Conservation (phyloP, 1,140 invertebrate genomes). For the Theocolax elegans region DNA sequence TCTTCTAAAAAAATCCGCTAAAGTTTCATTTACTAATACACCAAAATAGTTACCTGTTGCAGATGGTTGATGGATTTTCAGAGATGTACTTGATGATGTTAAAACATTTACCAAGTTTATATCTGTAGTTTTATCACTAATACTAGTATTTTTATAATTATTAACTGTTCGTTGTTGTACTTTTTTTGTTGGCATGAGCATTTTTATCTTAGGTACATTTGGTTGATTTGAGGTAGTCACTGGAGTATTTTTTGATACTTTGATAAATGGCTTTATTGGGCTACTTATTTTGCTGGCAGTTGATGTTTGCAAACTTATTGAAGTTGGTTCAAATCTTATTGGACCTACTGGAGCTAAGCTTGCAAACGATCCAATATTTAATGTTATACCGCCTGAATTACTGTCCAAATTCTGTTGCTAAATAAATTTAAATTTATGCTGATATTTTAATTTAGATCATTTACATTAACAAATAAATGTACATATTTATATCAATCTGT, state of each 20-base stretch:
- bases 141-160: constrained; percentile 52
- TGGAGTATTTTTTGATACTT: constrained; percentile 51
- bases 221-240: constrained; percentile 42
- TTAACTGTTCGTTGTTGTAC: constrained; percentile 49
- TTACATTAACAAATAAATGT: neutral
- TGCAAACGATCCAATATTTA: constrained; percentile 67
- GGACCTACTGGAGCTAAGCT: constrained; percentile 64
- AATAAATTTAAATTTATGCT: too few relatives aligned
- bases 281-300: constrained; percentile 25
- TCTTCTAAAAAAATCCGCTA: neutral
- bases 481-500: neutral
- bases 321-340: constrained; percentile 57
- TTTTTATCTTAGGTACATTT: constrained; percentile 54
- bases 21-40: too few relatives aligned
- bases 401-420: constrained; percentile 48
- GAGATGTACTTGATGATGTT: constrained; percentile 46
- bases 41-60: constrained; percentile 41
- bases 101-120: constrained; percentile 53
- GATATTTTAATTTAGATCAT: neutral
- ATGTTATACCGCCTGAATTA: constrained; percentile 60
- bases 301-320: constrained; percentile 32
- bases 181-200: constrained; percentile 53
- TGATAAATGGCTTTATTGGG: constrained; percentile 42
- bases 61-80: constrained; percentile 45
- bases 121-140: constrained; percentile 49